phyloP scores from a whole-genome alignment of 2,888 invertebrate genomes.

The Ichneumoninae sp. region DNA sequence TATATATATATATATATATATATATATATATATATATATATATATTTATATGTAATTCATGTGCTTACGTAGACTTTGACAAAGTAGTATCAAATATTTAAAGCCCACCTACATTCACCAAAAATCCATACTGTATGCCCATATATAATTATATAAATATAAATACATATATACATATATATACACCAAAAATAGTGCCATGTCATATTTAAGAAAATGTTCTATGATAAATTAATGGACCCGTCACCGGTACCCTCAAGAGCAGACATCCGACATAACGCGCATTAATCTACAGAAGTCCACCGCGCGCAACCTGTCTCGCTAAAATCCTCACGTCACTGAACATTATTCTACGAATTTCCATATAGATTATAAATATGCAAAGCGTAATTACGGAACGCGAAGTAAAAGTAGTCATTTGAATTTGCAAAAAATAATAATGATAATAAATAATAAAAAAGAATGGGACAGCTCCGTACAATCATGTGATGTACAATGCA shows the following conservation, averaged over 20 bases:
- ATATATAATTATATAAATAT: no score
- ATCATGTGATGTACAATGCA: neutral
- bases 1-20: no score
- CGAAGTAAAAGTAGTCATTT: conserved; percentile 13
- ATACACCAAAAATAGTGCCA: neutral
- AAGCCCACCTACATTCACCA: neutral
- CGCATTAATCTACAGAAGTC: neutral
- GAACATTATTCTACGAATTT: conserved; percentile 38
- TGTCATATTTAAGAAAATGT: neutral
- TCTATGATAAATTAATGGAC: neutral
- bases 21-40: neutral
- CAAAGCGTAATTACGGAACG: conserved; percentile 16
- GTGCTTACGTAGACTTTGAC: neutral
- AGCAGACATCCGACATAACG: neutral
- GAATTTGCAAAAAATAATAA: conserved; percentile 4
- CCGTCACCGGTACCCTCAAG: neutral
- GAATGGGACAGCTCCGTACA: neutral
- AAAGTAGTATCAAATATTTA: neutral
- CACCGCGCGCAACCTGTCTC: neutral
- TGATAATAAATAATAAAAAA: neutral
- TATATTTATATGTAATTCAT: no score
- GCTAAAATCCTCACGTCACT: conserved; percentile 21
- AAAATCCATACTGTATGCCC: neutral
- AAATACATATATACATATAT: no score
- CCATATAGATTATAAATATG: conserved; percentile 47